Evolutionary conservation across 2,888 invertebrate species (phyloP).

Genomic region (Euphydryas editha): DNA sequence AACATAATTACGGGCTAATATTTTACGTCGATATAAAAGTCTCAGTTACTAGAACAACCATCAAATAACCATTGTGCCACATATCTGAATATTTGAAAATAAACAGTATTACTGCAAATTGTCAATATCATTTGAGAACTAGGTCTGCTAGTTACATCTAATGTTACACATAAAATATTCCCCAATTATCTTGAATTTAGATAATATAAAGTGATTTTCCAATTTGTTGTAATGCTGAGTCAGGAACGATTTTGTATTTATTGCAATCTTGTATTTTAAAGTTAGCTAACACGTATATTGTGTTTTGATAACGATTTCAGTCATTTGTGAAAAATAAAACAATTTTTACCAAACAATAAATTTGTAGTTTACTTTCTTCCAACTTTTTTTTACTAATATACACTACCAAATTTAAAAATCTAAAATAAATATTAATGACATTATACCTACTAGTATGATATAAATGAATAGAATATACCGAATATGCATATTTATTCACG

Average conservation of each 20-base stretch:
- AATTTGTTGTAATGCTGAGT: conserved; percentile 33
- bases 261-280: conserved; percentile 76
- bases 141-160: neutral
- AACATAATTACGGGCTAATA: neutral
- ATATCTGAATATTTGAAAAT: conserved; percentile 49
- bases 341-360: conserved; percentile 75
- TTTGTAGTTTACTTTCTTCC: conserved; percentile 37
- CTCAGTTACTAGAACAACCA: neutral
- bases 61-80: conserved; percentile 19
- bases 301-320: conserved; percentile 82
- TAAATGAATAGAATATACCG: too few relatives aligned
- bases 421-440: neutral
- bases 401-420: neutral
- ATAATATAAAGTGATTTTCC: neutral
- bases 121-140: neutral
- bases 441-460: too few relatives aligned
- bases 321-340: conserved; percentile 80
- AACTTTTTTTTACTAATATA: conserved; percentile 10
- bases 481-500: too few relatives aligned
- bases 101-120: conserved; percentile 48
- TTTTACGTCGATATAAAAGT: neutral
- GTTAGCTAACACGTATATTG: conserved; percentile 79
- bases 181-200: neutral
- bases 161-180: neutral
- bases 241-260: conserved; percentile 47